phyloP scores from a whole-genome alignment of 2,797 vertebrate species.

The Etheostoma nigrum region DNA sequence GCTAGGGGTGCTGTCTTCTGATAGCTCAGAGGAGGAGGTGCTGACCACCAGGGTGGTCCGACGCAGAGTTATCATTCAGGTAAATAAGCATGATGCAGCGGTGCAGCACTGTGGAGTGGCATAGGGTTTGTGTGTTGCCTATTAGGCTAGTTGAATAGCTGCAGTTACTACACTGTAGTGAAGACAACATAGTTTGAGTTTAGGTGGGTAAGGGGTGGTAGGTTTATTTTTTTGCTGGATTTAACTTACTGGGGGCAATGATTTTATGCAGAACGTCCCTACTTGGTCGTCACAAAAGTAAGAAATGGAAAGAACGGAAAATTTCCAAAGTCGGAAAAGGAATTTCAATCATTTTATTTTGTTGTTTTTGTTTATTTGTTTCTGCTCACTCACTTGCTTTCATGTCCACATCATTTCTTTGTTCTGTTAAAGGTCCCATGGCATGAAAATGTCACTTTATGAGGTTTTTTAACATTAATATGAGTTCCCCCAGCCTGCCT shows the following conservation, averaged over 20 bases:
- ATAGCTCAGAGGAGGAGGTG: slow-evolving; percentile 96
- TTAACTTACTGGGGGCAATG: background rate
- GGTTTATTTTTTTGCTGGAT: background rate
- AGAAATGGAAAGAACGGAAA: too few species aligned
- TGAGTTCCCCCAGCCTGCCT: too few species aligned
- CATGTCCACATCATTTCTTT: background rate
- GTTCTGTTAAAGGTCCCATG: too few species aligned
- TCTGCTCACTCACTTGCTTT: background rate
- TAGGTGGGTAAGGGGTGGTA: background rate
- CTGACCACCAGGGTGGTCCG: slow-evolving; percentile 97
- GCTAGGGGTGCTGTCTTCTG: slow-evolving; percentile 93
- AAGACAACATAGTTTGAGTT: too few species aligned
- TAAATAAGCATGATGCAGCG: slow-evolving; percentile 77
- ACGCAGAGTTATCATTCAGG: slow-evolving; percentile 97
- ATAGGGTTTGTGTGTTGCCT: slow-evolving; percentile 10
- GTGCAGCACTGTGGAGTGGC: slow-evolving; percentile 12
- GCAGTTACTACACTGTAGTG: too few species aligned
- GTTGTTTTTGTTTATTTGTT: background rate
- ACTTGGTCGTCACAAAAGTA: background rate
- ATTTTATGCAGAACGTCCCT: background rate
- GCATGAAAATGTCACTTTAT: too few species aligned
- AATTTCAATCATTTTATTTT: background rate
- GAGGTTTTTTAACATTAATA: too few species aligned
- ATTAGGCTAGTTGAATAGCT: too few species aligned
- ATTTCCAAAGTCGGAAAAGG: background rate